Evolutionary conservation across 2,113 vertebrate species (phyloP), one percentile per base, ranked within the genome.

Genomic region (Raja brachyura): DNA sequence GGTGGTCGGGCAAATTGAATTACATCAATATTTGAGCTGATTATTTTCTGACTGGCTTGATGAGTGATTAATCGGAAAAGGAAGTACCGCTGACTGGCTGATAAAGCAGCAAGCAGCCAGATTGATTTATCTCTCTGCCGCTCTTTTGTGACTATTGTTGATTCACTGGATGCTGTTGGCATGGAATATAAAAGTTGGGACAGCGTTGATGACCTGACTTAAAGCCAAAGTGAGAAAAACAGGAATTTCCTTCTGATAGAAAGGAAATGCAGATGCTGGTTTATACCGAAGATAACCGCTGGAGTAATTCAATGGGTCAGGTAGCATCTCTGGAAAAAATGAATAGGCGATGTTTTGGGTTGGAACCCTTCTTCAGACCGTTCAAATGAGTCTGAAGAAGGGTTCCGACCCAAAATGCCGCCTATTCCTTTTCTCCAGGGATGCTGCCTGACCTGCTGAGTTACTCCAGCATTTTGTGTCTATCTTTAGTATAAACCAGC

Each of bases 21-120:
- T 54, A 70, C 70, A 92, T 92, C 90, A 92, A 73, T 73, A 92
- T 28, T 9, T 22, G 39, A 28, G 33, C 66, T 92, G 90, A 92
- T 92, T 92, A 73, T 92, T 73, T 92, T 92, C 68, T 73, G 16
- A 28, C 90, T 73, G 68, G 70, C 20, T 73, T 73, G 68, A 92
- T 68, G 59, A 74, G 39, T 39, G 22, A 92, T 74, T 92, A 92
- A 92, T 92, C 25, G 28, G 63, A 92, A 54, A 92, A 8, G 18
- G 33, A 92, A 74, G 39, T 73, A 9, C 63, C 54, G 25, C 31
- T 92, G 90, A 92, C 48, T 25, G 54, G 90, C 20, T 48, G 88
- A 90, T 22, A 63, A 25, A 39, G 88, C 88, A 90, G 20, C 33
- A 10, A 92, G 33, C 70, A 73, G 66, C 33, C 66, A 28, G 70